Percentiles rank a stretch among this genome's conserved stretches.
These are phyloP conservation scores for Candidula unifasciata DNA, from an alignment of 2,888 invertebrate species.

Conservation along the genomic window DNA sequence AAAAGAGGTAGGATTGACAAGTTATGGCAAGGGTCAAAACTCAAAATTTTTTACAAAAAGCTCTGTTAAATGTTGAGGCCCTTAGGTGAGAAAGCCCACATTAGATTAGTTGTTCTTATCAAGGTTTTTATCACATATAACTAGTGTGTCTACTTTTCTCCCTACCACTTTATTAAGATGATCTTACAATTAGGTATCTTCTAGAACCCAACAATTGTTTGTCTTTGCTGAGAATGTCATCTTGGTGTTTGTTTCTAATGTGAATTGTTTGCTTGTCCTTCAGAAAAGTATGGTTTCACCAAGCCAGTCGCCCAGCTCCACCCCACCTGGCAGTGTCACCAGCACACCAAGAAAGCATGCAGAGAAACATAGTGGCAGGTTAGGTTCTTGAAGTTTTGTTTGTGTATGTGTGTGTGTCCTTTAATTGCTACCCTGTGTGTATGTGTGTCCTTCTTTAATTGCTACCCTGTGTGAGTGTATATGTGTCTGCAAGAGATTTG, in stretches of 20 bases:
- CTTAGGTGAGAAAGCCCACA: too few species aligned
- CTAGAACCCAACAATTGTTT: too few species aligned
- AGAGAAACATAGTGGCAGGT: neutral
- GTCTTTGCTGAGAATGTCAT: neutral
- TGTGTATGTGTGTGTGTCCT: neutral
- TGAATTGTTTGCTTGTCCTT: neutral
- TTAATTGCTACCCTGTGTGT: neutral
- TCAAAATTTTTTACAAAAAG: too few species aligned
- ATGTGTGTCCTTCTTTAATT: neutral
- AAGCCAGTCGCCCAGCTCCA: slow-evolving; percentile 58
- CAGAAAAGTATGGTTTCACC: slow-evolving; percentile 31
- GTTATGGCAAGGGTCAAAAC: too few species aligned
- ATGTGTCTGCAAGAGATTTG: neutral
- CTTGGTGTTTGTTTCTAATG: neutral
- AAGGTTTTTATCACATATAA: too few species aligned
- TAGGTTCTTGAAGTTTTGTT: neutral
- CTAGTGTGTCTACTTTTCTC: too few species aligned
- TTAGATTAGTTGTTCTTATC: too few species aligned
- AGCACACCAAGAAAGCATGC: slow-evolving; percentile 63
- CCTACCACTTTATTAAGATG: too few species aligned
- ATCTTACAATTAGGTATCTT: too few species aligned
- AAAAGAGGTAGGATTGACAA: too few species aligned
- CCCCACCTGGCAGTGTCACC: slow-evolving; percentile 64
- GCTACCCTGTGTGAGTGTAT: neutral
- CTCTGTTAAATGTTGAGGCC: too few species aligned